Base-by-base conservation (phyloP, 2,797 vertebrate species). In the Hypotaenidia okinawae region DNA sequence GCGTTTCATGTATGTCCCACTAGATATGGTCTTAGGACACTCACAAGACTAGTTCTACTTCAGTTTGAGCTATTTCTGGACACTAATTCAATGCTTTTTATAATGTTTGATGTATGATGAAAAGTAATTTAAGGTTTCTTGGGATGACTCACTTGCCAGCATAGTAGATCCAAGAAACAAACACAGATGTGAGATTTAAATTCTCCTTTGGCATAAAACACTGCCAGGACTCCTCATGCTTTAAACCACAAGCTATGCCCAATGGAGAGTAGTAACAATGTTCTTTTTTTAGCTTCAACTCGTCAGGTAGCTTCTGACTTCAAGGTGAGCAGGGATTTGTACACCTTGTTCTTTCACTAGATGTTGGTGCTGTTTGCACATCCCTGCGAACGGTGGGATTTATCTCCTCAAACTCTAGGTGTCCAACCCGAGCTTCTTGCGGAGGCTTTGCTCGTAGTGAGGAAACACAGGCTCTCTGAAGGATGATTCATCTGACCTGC, bases 181-280 rank as follows among this genome's bases (percentile, higher is more conserved):
- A 94, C 83, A 78, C 91, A 95, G 92, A 96, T 91, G 92, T 86
- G 90, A 95, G 85, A 84, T 94, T 91, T 73, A 84, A 94, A 92
- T 87, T 94, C 84, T 91, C 57, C 64, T 87, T 90, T 94, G 88
- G 89, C 82, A 61, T 80, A 64, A 81, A 90, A 51, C 28, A 6
- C 49, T 91, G 88, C 93, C 83, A 79, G 82, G 72, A 77, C 61
- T 89, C 41, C 85, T 94, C 61, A 66, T 72, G 62, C 55, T 81
- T 18, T n/a, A 93, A 96, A 93, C 88, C 95, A 64, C 88, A 94
- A 91, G 82, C 75, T 66, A 25, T 94, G 72, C 66, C 75, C 74
- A 91, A 9, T 90, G 64, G 62, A 95, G 94, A 85, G 74, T 70
- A 49, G 61, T 32, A 89, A 43, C 28, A 8, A 10, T 32, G 0